A percentile compares a stretch with the other conserved stretches of the same genome.
phyloP scores from a whole-genome alignment of 1,140 invertebrate genomes.

The Drosophila sucinea region DNA sequence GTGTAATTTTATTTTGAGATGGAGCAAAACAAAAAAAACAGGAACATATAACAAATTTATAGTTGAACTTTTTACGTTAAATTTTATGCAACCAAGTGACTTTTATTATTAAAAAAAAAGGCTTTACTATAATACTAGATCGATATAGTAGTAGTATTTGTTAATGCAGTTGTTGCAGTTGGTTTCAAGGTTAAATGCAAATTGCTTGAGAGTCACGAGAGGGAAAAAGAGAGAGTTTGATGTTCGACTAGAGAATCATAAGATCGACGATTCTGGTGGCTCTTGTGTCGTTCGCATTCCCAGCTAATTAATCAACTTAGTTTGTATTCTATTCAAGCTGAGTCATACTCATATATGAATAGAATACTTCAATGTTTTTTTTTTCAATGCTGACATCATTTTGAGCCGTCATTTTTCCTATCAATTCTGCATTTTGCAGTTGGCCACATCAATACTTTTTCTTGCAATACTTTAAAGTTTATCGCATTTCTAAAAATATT shows the following conservation, averaged over 20 bases:
- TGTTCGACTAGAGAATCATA: neutral
- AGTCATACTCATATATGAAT: conserved; percentile 7
- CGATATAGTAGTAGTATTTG: neutral
- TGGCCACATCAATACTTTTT: conserved; percentile 4
- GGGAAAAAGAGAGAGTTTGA: conserved; percentile 1
- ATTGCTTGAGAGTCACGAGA: conserved; percentile 18
- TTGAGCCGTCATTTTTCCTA: neutral
- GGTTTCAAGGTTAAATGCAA: conserved; percentile 51
- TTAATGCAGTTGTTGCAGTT: conserved; percentile 10
- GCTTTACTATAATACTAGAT: neutral
- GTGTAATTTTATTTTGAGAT: conserved; percentile 69
- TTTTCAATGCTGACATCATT: conserved; percentile 1
- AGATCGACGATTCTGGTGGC: neutral
- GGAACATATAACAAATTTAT: neutral
- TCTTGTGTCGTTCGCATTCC: conserved; percentile 45
- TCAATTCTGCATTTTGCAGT: conserved; percentile 9
- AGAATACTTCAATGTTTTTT: neutral
- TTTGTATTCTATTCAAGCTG: conserved; percentile 1
- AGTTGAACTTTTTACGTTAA: conserved; percentile 37
- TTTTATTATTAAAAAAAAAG: neutral
- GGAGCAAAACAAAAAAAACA: neutral
- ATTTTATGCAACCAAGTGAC: neutral
- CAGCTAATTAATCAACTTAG: conserved; percentile 71
- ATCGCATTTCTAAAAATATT: neutral
- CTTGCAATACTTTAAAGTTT: conserved; percentile 4